phyloP scores from a whole-genome alignment of 37 sponge, comb jelly and placozoan genomes.

The Geodia barretti region DNA sequence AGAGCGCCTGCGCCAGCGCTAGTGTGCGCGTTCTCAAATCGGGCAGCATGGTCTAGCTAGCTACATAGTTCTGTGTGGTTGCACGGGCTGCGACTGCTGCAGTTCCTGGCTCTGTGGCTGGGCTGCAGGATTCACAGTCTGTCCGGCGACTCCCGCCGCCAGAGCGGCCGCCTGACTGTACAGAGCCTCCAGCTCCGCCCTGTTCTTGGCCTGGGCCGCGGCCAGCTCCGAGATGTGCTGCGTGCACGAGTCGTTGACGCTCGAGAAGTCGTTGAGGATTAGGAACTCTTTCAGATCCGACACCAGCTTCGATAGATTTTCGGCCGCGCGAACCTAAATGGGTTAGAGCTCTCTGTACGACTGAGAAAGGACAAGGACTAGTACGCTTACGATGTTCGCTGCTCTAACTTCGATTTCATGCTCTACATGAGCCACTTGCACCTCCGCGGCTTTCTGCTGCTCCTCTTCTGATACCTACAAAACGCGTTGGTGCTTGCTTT shows the following conservation, averaged over 20 bases:
- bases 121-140: background rate
- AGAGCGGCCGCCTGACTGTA: constrained; percentile 2
- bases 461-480: background rate
- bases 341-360: background rate
- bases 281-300: constrained; percentile 88
- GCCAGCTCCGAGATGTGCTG: constrained; percentile 46
- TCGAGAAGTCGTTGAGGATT: constrained; percentile 90
- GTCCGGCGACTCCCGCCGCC: background rate
- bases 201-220: constrained; percentile 7
- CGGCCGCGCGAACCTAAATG: constrained; percentile 81
- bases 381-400: constrained; percentile 77
- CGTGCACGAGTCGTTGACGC: constrained; percentile 74
- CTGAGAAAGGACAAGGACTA: background rate
- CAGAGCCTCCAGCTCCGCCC: constrained; percentile 19
- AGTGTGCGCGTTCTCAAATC: too few relatives aligned
- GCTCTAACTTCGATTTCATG: constrained; percentile 85
- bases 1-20: too few relatives aligned
- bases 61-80: background rate
- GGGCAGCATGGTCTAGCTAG: too few relatives aligned
- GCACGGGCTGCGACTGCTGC: background rate
- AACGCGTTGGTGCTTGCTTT: too few relatives aligned
- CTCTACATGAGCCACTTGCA: constrained; percentile 63
- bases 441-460: constrained; percentile 21
- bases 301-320: constrained; percentile 76
- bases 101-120: background rate